A percentile compares a stretch with the other conserved stretches of the same genome.
phyloP scores from a whole-genome alignment of 2,888 invertebrate genomes.

The Hydraecia micacea region DNA sequence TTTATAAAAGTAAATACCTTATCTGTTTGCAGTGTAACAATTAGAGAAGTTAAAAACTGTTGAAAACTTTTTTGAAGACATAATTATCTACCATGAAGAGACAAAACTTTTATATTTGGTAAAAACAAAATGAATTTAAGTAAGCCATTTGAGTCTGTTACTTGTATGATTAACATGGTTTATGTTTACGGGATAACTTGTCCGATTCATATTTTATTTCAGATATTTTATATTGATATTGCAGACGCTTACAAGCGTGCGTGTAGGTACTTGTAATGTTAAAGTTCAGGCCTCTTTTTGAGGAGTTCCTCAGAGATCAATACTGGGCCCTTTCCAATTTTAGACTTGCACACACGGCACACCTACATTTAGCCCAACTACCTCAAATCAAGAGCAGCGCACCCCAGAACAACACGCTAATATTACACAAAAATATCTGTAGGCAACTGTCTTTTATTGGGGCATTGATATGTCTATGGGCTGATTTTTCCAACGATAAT shows the following conservation, averaged over 20 bases:
- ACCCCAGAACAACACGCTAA: background rate
- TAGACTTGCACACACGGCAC: background rate
- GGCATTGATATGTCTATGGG: background rate
- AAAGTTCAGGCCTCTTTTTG: background rate
- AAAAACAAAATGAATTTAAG: background rate
- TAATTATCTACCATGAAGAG: background rate
- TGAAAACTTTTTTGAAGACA: background rate
- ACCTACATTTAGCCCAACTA: background rate
- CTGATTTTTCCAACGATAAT: background rate
- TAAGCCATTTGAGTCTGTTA: background rate
- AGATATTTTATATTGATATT: background rate
- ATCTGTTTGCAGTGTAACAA: background rate
- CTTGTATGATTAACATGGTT: background rate
- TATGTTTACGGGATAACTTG: background rate
- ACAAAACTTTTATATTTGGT: too few species aligned
- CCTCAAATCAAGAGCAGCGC: background rate
- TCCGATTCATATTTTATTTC: background rate
- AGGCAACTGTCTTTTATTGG: background rate
- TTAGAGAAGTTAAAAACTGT: background rate
- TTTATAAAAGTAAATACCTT: conserved; percentile 2
- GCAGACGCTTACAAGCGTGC: background rate
- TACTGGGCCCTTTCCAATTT: background rate
- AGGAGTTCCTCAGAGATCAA: background rate
- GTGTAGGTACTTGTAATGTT: too few species aligned
- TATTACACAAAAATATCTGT: background rate